A percentile compares a stretch with the other conserved stretches of the same genome.
phyloP scores from a whole-genome alignment of 2,113 vertebrate genomes.

The Calidris pugnax region DNA sequence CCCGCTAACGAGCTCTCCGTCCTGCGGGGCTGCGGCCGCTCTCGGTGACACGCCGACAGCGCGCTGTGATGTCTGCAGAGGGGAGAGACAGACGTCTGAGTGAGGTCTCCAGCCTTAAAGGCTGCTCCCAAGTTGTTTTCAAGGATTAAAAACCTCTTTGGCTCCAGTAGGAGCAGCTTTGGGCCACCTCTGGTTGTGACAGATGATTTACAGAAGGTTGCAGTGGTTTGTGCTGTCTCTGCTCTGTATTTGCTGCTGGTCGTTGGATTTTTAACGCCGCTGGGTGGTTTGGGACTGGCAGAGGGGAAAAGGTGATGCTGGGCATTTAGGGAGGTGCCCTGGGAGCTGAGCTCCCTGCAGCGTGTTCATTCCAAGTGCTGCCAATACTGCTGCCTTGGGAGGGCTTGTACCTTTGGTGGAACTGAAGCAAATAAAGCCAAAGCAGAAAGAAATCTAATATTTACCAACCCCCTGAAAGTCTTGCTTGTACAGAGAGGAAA shows the following conservation, averaged over 20 bases:
- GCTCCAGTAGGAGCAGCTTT: not conserved
- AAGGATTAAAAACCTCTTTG: not conserved
- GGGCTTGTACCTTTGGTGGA: not conserved
- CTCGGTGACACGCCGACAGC: not conserved
- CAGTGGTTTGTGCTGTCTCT: not conserved
- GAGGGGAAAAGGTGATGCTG: not conserved
- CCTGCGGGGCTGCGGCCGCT: not conserved
- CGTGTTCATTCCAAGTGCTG: not conserved
- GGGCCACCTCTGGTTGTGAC: not conserved
- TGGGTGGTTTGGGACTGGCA: not conserved
- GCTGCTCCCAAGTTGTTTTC: not conserved
- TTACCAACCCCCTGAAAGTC: not conserved
- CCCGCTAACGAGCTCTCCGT: not conserved
- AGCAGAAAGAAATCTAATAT: not conserved
- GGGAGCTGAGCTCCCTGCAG: not conserved
- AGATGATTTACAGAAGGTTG: not conserved
- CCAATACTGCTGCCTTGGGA: not conserved
- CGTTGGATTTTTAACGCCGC: not conserved
- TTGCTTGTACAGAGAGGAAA: not conserved
- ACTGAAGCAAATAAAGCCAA: not conserved
- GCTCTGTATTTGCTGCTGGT: not conserved
- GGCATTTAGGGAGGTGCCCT: not conserved
- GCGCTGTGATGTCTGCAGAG: not conserved
- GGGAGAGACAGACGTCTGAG: no score
- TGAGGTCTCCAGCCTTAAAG: not conserved